A percentile compares a stretch with the other conserved stretches of the same genome.
Evolutionary conservation across 1,140 invertebrate species (phyloP).

Genomic region (Euura saliciscinereae): DNA sequence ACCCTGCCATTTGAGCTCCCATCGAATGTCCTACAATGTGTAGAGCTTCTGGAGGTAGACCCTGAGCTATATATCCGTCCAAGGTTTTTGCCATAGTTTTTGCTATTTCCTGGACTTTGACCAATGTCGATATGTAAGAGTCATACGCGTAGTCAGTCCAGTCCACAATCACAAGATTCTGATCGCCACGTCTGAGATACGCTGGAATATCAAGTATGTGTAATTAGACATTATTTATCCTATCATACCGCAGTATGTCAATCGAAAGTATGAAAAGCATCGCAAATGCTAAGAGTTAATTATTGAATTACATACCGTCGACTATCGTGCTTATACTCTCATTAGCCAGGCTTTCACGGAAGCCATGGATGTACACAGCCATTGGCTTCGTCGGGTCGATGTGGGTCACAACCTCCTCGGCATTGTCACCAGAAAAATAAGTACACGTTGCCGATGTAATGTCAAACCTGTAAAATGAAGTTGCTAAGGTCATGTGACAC

Average conservation of each 20-base stretch:
- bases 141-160: slow-evolving; percentile 23
- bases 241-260: too few species aligned
- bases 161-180: slow-evolving; percentile 35
- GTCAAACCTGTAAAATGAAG: too few species aligned
- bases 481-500: too few species aligned
- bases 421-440: too few species aligned
- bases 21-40: slow-evolving; percentile 49
- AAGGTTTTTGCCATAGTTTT: slow-evolving; percentile 18
- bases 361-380: slow-evolving; percentile 19
- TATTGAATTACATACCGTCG: background rate
- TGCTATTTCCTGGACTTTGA: too few species aligned
- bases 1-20: slow-evolving; percentile 46
- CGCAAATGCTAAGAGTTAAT: too few species aligned
- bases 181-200: slow-evolving; percentile 26
- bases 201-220: slow-evolving; percentile 12
- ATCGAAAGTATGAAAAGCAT: too few species aligned
- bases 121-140: background rate
- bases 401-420: too few species aligned
- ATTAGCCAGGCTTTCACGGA: slow-evolving; percentile 2
- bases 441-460: too few species aligned
- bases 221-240: too few species aligned
- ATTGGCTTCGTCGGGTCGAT: too few species aligned
- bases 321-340: slow-evolving; percentile 16
- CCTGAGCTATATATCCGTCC: slow-evolving; percentile 24
- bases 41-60: slow-evolving; percentile 33